Evolutionary conservation across 2,797 vertebrate genomes (phyloP).

Genomic region (Danio jaintianensis): DNA sequence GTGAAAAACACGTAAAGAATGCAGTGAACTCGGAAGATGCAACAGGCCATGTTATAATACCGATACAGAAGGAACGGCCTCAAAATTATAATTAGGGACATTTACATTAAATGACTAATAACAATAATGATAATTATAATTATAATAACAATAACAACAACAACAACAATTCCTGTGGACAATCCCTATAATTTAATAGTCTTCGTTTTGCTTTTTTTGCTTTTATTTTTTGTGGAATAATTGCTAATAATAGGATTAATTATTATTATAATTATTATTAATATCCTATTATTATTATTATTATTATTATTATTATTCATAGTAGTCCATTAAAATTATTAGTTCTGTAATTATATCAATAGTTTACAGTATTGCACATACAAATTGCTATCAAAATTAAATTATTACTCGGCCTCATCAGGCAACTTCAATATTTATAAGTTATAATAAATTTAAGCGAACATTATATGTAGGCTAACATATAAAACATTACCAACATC

Average conservation of each 20-base stretch:
- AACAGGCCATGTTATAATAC: neutral
- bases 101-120: neutral
- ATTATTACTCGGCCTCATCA: neutral
- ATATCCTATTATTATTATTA: neutral
- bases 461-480: neutral
- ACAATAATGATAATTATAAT: neutral
- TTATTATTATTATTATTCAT: neutral
- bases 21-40: slow-evolving; percentile 7
- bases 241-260: neutral
- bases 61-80: neutral
- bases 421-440: neutral
- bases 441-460: neutral
- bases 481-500: neutral
- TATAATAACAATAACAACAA: neutral
- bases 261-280: neutral
- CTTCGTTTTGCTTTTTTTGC: too few relatives aligned
- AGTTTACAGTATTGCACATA: neutral
- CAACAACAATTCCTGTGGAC: neutral
- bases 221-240: too few relatives aligned
- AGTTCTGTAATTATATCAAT: neutral
- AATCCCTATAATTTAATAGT: too few relatives aligned
- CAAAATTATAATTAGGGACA: neutral
- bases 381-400: neutral
- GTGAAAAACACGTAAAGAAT: slow-evolving; percentile 36
- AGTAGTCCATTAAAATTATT: neutral